Conservation (phyloP, 2,888 invertebrate species). For the Melieria picta region DNA sequence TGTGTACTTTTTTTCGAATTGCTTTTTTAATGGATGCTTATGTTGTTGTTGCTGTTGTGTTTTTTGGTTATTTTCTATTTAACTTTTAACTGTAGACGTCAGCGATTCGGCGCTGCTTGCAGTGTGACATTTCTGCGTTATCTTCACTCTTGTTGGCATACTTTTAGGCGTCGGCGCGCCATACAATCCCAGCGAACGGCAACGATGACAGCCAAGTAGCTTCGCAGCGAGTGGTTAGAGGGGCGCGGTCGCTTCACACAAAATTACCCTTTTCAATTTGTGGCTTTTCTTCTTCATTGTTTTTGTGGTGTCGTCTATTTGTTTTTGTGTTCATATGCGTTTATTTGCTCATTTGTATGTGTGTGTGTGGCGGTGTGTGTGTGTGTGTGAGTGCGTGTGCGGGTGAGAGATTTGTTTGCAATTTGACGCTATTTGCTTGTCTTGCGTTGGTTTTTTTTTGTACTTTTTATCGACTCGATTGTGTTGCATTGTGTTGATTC, state of each 20-base stretch:
- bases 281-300: constrained; percentile 26
- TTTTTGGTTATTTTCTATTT: not conserved
- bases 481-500: not conserved
- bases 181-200: not conserved
- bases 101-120: no score
- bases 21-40: not conserved
- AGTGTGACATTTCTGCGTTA: not conserved
- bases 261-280: constrained; percentile 61
- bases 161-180: not conserved
- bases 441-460: not conserved
- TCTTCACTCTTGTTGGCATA: not conserved
- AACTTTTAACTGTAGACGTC: not conserved
- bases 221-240: not conserved
- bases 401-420: not conserved
- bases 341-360: not conserved
- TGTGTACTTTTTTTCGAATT: not conserved
- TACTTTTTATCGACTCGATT: constrained; percentile 5
- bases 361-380: not conserved
- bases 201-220: constrained; percentile 3
- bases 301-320: not conserved
- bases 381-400: not conserved
- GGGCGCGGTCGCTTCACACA: constrained; percentile 51
- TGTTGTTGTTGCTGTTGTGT: not conserved
- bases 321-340: no score
- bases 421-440: not conserved